Evolutionary conservation across 1,140 invertebrate genomes (phyloP), one percentile per base, ranked within the genome.

Genomic region (Ips nitidus): DNA sequence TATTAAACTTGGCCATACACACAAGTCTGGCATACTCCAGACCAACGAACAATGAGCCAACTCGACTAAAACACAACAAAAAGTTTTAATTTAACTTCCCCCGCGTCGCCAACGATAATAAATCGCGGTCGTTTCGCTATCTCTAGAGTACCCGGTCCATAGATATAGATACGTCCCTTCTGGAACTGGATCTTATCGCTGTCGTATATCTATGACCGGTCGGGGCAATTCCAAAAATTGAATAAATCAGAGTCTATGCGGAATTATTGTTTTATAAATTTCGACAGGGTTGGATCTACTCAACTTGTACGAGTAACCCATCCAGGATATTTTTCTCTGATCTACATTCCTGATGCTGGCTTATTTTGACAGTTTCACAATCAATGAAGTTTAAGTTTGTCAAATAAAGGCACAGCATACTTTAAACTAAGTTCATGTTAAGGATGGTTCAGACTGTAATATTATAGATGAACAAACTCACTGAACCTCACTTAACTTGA

Each of bases 161-260:
- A 62, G 60, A 62, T 62, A 62, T 62, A 62, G 42, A 62, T 62
- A 22, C 47, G 36, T 38, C 42, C 60, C n/a, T 53, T 52, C 50
- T 50, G 7, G 62, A 64, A 64, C 43, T 41, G 62, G 42, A 36
- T 53, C 50, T 64, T 64, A 64, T 64, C 62, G 6, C 2, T 3
- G 22, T n/a, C 40, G 37, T 53, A 64, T 53, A 64, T 64, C 62
- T 64, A 6, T 6, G 57, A 37, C 5, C 22, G 22, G 50, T n/a
- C 39, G n/a, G 4, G 45, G 43, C 45, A 41, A 53, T 52, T 64
- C 62, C 50, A 64, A 50, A 64, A 64, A 64, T 64, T 64, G 62
- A 64, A 64, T 64, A 64, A 64, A 64, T 64, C 62, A 64, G 53
- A 64, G 41, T 38, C 52, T 41, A 50, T 8, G 53, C 8, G 57